Evolutionary conservation across 2,113 vertebrate genomes (phyloP).

Genomic region (Myiagra hebetior): DNA sequence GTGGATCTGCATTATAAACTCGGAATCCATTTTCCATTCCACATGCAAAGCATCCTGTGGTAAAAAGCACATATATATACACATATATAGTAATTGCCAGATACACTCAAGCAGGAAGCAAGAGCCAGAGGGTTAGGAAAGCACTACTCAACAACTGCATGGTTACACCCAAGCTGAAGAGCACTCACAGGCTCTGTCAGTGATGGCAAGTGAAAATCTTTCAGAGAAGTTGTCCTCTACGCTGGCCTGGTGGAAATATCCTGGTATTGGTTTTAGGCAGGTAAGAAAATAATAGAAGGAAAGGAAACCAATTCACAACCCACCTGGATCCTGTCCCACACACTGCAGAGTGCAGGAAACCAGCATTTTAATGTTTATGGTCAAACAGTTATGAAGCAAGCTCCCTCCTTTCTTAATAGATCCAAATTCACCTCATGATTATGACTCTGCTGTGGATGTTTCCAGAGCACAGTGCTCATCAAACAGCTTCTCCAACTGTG

Average conservation of each 20-base stretch:
- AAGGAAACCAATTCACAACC: background rate
- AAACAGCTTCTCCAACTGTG: background rate
- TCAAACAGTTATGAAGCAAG: background rate
- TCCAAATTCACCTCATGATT: background rate
- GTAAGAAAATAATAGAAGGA: background rate
- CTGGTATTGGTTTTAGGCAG: background rate
- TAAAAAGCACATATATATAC: background rate
- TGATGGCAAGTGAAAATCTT: background rate
- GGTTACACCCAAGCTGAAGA: background rate
- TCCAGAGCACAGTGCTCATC: background rate
- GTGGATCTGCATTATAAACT: conserved; percentile 97
- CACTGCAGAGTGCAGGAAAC: background rate
- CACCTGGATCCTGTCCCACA: background rate
- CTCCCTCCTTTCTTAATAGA: background rate
- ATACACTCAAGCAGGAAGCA: background rate
- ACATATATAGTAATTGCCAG: background rate
- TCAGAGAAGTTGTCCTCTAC: background rate
- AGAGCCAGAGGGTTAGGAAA: background rate
- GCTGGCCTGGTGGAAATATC: background rate
- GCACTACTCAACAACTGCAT: background rate
- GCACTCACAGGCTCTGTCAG: background rate
- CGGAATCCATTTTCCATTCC: conserved; percentile 99
- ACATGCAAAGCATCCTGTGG: conserved; percentile 95
- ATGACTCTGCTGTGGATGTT: rapidly evolving
- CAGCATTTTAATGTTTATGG: background rate